Evolutionary conservation across 2,113 vertebrate species (phyloP), one percentile per base, ranked within the genome.

Genomic region (Dascyllus trimaculatus): DNA sequence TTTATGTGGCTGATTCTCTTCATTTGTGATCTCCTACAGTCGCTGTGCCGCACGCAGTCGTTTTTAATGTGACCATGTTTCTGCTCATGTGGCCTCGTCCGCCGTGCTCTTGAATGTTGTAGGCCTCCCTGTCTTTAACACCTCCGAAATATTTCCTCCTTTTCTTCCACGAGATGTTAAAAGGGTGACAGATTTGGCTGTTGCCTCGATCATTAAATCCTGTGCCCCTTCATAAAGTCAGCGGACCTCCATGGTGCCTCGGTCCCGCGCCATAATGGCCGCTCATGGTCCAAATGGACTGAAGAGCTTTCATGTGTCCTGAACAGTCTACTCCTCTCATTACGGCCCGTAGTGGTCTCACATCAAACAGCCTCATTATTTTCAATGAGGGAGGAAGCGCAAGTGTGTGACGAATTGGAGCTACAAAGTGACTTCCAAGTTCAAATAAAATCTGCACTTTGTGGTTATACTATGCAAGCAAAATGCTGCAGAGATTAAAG

Each of bases 351-450:
- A 87, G 90, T 86, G 78, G 81, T 67, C 80, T 80, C 68, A 86
- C 92, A 92, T 92, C 89, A 91, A 91, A 93, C 79, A 66, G 76
- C 78, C 84, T 93, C 92, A 91, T 94, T 93, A 94, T 91, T 90
- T 90, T 88, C 75, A 86, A 91, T 66, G 76, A 91, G 81, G 60
- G 60, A 83, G 74, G 75, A 88, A 78, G 57, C 53, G 62, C 80
- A 78, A 52, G 64, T 57, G 61, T 86, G 80, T 40, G 78, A 90
- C 35, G 17, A 91, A 83, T 74, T 61, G 72, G 67, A 81, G 86
- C 81, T 82, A 80, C 73, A 85, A 81, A 91, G 90, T 92, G 67
- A 82, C 88, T 65, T 73, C 84, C 32, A 51, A 85, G 87, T 94
- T 91, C 87, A 93, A 89, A 92, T 85, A 70, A 81, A 76, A 82